Percentiles rank a stretch among this genome's conserved stretches.
phyloP scores from a whole-genome alignment of 2,113 vertebrate genomes.

The Hippolais icterina region DNA sequence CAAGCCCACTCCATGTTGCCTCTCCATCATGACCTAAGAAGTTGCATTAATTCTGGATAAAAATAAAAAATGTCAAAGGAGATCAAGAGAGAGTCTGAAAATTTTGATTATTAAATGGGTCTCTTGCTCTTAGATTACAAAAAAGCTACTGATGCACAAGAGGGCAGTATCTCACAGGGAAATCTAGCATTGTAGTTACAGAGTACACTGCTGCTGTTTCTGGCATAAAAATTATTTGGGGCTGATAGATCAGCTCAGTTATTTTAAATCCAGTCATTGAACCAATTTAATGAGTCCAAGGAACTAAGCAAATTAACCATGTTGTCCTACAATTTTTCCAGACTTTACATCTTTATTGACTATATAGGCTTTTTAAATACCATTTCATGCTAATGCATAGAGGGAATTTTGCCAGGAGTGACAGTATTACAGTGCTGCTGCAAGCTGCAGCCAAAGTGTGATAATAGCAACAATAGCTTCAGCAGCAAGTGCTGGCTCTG shows the following conservation, averaged over 20 bases:
- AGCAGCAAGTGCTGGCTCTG: not conserved
- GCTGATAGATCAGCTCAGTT: slow-evolving; percentile 55
- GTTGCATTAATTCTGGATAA: not conserved
- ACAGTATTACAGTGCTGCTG: not conserved
- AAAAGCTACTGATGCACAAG: slow-evolving; percentile 50
- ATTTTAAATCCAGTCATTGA: slow-evolving; percentile 51
- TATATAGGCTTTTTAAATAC: not conserved
- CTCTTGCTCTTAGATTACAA: not conserved
- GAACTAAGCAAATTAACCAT: slow-evolving; percentile 67
- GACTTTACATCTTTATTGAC: slow-evolving; percentile 33
- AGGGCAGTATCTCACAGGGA: slow-evolving; percentile 75
- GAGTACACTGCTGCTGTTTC: not conserved
- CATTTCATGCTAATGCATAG: not conserved
- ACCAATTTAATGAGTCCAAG: slow-evolving; percentile 65
- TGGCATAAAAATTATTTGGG: not conserved
- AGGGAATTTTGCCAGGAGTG: not conserved
- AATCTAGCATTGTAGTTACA: not conserved
- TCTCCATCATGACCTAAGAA: not conserved
- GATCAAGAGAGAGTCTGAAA: not conserved
- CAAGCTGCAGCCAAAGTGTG: not conserved
- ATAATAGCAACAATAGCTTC: not conserved
- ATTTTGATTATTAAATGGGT: not conserved
- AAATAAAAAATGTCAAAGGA: not conserved
- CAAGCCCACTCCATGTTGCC: fast-evolving
- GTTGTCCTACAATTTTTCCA: slow-evolving; percentile 58